phyloP scores from a whole-genome alignment of 2,888 invertebrate species.

The Calliphora vomitoria region DNA sequence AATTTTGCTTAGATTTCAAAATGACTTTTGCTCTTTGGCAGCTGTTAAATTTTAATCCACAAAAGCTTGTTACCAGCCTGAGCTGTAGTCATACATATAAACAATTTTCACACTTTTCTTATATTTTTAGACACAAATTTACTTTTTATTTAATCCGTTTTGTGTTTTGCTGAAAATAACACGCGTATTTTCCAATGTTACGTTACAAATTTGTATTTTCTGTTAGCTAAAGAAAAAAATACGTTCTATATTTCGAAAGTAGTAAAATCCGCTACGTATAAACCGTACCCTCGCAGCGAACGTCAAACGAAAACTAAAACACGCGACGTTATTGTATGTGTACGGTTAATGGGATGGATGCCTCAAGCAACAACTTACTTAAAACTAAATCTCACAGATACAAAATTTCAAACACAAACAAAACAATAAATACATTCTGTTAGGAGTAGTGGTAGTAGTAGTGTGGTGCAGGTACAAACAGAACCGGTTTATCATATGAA shows the following conservation, averaged over 20 bases:
- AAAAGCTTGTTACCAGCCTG: neutral
- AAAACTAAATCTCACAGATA: slow-evolving; percentile 72
- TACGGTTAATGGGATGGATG: slow-evolving; percentile 72
- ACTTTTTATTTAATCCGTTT: slow-evolving; percentile 30
- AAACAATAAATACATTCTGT: slow-evolving; percentile 2
- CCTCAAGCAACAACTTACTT: slow-evolving; percentile 72
- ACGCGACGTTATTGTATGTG: slow-evolving; percentile 60
- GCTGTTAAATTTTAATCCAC: slow-evolving; percentile 35
- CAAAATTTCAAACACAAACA: slow-evolving; percentile 66
- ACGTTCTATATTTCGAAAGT: slow-evolving; percentile 15
- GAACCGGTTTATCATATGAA: slow-evolving; percentile 71
- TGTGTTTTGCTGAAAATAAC: neutral
- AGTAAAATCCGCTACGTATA: slow-evolving; percentile 72
- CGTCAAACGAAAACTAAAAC: slow-evolving; percentile 76
- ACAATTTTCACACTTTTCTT: neutral
- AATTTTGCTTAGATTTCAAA: neutral
- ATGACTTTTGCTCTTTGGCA: slow-evolving; percentile 10
- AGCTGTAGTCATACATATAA: neutral
- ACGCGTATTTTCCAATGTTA: neutral
- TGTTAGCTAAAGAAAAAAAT: neutral
- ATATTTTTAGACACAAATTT: neutral
- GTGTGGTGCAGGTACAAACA: slow-evolving; percentile 61
- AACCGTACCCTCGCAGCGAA: slow-evolving; percentile 75
- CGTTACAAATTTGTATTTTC: neutral
- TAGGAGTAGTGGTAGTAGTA: neutral